A percentile compares a stretch with the other conserved stretches of the same genome.
phyloP scores from a whole-genome alignment of 2,888 invertebrate species.

The Acanthosepion lycidas region DNA sequence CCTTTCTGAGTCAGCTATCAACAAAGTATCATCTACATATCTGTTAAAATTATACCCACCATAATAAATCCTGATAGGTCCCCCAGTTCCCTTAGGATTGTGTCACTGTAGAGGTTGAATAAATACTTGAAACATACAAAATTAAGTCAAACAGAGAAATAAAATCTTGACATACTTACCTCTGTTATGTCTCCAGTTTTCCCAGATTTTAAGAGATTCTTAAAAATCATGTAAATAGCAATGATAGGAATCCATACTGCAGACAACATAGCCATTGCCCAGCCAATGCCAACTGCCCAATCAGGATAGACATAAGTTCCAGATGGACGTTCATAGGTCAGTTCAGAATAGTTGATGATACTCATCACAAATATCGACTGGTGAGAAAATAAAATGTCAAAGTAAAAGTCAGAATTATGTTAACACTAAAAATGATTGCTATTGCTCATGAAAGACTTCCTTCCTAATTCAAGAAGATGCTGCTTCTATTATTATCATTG shows the following conservation, averaged over 20 bases:
- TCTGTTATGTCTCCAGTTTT: conserved; percentile 50
- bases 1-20: no score
- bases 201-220: conserved; percentile 52
- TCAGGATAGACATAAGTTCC: conserved; percentile 76
- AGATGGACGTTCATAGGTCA: conserved; percentile 72
- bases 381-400: not conserved
- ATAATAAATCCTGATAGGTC: no score
- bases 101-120: no score
- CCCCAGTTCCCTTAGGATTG: no score
- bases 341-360: conserved; percentile 69
- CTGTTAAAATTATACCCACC: no score
- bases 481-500: no score
- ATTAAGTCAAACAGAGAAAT: not conserved
- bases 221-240: conserved; percentile 64
- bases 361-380: conserved; percentile 71
- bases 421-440: not conserved
- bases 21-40: no score
- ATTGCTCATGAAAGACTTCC: no score
- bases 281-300: conserved; percentile 74
- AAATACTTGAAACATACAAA: not conserved
- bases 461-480: no score
- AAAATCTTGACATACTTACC: conserved; percentile 52
- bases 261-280: conserved; percentile 68
- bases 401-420: not conserved
- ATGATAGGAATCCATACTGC: conserved; percentile 71